Percentiles rank a stretch among this genome's conserved stretches.
These are phyloP conservation scores for Eristalis tenax DNA, from an alignment of 2,888 invertebrate genomes.

Conservation along the genomic window DNA sequence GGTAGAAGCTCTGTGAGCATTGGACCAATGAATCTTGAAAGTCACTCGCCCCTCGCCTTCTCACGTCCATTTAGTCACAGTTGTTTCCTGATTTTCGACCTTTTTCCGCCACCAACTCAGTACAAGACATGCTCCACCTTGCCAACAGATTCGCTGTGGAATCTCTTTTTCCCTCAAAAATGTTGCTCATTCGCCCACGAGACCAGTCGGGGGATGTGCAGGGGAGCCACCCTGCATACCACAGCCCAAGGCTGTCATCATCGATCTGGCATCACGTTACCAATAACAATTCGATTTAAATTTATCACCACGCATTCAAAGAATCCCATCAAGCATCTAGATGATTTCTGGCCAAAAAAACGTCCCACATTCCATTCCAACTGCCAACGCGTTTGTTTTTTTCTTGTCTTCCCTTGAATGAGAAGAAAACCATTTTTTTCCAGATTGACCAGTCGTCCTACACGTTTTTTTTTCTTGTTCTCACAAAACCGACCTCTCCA, in stretches of 20 bases:
- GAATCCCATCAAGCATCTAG: background rate
- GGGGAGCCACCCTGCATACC: too few species aligned
- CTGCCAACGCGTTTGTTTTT: background rate
- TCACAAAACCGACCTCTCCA: conserved; percentile 24
- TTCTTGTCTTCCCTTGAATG: background rate
- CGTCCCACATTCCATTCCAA: background rate
- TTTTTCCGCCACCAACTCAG: too few species aligned
- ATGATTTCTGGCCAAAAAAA: background rate
- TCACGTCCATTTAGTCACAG: too few species aligned
- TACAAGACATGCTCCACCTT: too few species aligned
- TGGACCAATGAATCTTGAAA: too few species aligned
- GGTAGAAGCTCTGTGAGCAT: too few species aligned
- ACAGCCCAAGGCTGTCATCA: background rate
- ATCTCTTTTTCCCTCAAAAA: too few species aligned
- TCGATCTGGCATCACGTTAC: background rate
- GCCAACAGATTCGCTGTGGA: too few species aligned
- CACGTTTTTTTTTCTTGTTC: background rate
- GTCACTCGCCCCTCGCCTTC: too few species aligned
- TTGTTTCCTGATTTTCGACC: too few species aligned
- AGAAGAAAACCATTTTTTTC: background rate
- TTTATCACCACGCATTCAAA: background rate
- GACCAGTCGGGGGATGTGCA: too few species aligned
- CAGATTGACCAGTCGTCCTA: conserved; percentile 16
- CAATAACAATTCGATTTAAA: background rate
- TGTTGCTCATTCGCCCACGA: too few species aligned